Base-by-base conservation (phyloP, 2,888 invertebrate genomes). In the Spodoptera littoralis region DNA sequence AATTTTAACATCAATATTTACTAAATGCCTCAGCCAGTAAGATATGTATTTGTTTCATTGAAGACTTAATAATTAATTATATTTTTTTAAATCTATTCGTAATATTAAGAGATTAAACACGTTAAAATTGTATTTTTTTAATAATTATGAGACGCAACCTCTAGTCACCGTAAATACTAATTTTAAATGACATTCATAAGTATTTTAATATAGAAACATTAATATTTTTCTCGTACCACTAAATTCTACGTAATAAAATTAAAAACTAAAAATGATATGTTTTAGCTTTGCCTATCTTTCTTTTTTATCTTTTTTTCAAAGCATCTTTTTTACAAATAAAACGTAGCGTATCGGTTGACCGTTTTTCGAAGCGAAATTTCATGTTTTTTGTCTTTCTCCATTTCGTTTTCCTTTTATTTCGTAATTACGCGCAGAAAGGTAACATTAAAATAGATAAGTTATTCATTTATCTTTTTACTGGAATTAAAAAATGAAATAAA, bases 1-100 rank as follows among this genome's bases (percentile, higher is more conserved):
- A 64, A 73, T 52, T 83, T 84, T 90, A 92, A 92, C 92, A 92
- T 84, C 90, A 77, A 92, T 90, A 86, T 87, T 88, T 85, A 84
- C 83, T 87, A 88, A 94, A 94, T 95, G 94, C 95, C 94, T 91
- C 95, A 95, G 94, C 94, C 95, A 94, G 91, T 84, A 85, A 79
- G 93, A 94, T 94, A 94, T 95, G 92, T 95, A 90, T 91, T 87
- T 76, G 92, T 94, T 94, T 93, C 90, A 89, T 89, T 87, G 79
- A 91, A 91, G 87, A 91, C 90, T 92, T 92, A 92, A 73, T 81
- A 92, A 76, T 82, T 88, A 79, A 62, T 70, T 60, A 64, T 80
- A 81, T 62, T 71, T 18, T 18, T 87, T 85, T 86, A 83, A 87
- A 84, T 82, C 76, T 80, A 79, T 82, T 86, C 83, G 79, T 87